Conservation (phyloP, 2,888 invertebrate genomes). For the Rhamnusium bicolor region DNA sequence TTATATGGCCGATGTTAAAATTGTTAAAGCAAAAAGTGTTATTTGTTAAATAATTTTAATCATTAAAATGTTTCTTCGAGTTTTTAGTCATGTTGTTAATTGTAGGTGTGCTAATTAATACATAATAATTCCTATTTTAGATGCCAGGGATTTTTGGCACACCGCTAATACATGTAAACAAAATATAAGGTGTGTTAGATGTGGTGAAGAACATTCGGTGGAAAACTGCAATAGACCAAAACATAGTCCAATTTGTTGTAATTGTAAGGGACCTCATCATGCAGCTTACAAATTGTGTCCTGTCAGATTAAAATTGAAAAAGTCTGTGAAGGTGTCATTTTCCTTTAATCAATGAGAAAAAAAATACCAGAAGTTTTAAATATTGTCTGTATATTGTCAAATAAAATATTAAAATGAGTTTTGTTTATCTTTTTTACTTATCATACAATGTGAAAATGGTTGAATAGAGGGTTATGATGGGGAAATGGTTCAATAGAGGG, state of each 20-base stretch:
- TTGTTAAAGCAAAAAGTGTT: no score
- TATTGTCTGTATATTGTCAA: slow-evolving; percentile 1
- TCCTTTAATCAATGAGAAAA: slow-evolving; percentile 8
- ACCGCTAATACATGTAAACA: slow-evolving; percentile 72
- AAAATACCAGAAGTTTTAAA: neutral
- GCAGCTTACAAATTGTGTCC: slow-evolving; percentile 72
- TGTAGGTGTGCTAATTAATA: neutral
- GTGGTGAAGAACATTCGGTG: slow-evolving; percentile 73
- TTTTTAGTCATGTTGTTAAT: no score
- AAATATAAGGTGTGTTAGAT: slow-evolving; percentile 72
- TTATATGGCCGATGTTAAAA: no score
- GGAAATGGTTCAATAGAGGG: no score
- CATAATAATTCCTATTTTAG: slow-evolving; percentile 32
- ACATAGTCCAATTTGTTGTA: slow-evolving; percentile 72
- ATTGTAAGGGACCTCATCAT: slow-evolving; percentile 73
- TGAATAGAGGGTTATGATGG: no score
- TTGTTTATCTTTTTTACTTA: neutral
- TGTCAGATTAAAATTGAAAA: slow-evolving; percentile 70
- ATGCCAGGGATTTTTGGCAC: slow-evolving; percentile 75
- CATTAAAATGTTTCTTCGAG: no score
- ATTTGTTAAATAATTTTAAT: no score
- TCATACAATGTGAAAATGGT: no score
- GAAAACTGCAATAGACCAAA: slow-evolving; percentile 72
- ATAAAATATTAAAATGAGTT: slow-evolving; percentile 20
- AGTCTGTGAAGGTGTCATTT: slow-evolving; percentile 61